phyloP scores from a whole-genome alignment of 64 coral and sea anemone genomes.

The Actinia tenebrosa region DNA sequence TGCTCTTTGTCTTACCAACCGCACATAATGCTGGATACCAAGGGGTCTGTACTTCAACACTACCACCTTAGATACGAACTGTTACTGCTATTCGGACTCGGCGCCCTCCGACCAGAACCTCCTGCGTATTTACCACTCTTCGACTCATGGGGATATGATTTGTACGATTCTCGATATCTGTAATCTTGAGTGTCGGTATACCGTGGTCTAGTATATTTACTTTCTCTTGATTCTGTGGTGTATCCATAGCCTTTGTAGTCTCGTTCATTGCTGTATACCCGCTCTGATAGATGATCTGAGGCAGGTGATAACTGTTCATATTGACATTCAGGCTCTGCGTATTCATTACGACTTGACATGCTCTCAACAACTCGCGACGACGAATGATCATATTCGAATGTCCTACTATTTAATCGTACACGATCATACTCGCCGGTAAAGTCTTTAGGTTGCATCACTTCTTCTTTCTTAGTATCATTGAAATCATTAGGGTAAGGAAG shows the following conservation, averaged over 20 bases:
- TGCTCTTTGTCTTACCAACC: no score
- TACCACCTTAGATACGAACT: constrained; percentile 29
- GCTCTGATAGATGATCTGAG: constrained; percentile 29
- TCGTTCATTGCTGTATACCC: constrained; percentile 33
- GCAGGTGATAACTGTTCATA: constrained; percentile 90
- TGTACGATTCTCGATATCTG: constrained; percentile 55
- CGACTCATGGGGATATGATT: constrained; percentile 36
- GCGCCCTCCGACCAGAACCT: constrained; percentile 16
- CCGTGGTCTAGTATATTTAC: background rate
- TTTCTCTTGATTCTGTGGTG: constrained; percentile 38
- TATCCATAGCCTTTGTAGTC: constrained; percentile 62
- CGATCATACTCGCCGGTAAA: background rate
- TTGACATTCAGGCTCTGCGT: constrained; percentile 54
- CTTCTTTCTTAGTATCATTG: background rate
- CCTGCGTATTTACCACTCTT: constrained; percentile 16
- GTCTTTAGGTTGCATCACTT: background rate
- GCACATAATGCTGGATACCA: background rate
- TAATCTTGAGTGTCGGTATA: constrained; percentile 38
- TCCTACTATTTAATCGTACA: background rate
- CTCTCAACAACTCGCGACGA: background rate
- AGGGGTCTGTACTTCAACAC: background rate
- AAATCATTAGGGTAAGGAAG: background rate
- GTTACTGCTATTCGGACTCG: constrained; percentile 34
- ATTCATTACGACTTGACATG: constrained; percentile 11
- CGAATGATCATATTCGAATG: constrained; percentile 16